These are phyloP conservation scores for Drosophila ficusphila DNA, from an alignment of 1,140 invertebrate species.

Conservation along the genomic window DNA sequence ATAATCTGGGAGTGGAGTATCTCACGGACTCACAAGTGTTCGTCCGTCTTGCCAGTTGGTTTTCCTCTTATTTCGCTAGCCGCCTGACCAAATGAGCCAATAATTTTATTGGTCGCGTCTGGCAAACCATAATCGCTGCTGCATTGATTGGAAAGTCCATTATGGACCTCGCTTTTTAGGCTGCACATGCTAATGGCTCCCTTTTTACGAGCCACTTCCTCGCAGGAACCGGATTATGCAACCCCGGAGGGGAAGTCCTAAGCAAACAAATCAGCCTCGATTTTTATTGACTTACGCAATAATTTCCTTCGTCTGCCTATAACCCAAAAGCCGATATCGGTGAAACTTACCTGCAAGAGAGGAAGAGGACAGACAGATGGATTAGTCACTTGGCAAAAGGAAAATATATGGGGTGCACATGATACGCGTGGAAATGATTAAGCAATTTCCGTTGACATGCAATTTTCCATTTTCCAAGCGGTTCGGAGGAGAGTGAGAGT, in stretches of 20 bases:
- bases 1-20: conserved; percentile 50
- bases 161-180: conserved; percentile 27
- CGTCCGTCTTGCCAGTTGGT: not conserved
- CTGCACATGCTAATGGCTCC: conserved; percentile 52
- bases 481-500: conserved; percentile 11
- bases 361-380: conserved; percentile 31
- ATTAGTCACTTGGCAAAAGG: conserved; percentile 55
- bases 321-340: conserved; percentile 8
- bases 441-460: conserved; percentile 74
- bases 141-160: conserved; percentile 44
- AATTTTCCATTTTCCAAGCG: conserved; percentile 38
- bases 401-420: conserved; percentile 39
- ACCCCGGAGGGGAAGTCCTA: conserved; percentile 48
- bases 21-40: conserved; percentile 33
- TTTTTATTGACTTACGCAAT: conserved; percentile 79
- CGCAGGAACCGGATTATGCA: conserved; percentile 34
- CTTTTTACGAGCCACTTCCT: conserved; percentile 37
- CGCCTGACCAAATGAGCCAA: conserved; percentile 64
- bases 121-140: conserved; percentile 41
- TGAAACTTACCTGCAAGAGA: conserved; percentile 64
- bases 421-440: conserved; percentile 73
- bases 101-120: conserved; percentile 49
- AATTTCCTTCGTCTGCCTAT: conserved; percentile 58
- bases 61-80: conserved; percentile 39
- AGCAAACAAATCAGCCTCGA: conserved; percentile 49